Evolutionary conservation across 1,140 invertebrate genomes (phyloP).

Genomic region (Reticulitermes speratus): DNA sequence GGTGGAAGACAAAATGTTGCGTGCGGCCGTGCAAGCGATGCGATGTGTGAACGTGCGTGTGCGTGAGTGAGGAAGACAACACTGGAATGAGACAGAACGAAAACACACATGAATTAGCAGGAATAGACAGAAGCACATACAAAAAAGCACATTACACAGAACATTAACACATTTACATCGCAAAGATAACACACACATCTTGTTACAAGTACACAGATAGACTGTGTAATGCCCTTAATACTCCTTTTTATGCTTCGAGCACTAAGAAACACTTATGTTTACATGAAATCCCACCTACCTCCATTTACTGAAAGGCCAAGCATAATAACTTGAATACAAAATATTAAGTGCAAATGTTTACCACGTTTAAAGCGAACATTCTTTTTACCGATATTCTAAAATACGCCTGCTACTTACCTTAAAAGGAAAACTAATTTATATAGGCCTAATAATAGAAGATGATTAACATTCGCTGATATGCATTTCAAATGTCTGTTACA

Average conservation of each 20-base stretch:
- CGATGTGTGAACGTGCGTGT: not conserved
- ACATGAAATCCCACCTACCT: too few relatives aligned
- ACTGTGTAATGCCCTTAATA: not conserved
- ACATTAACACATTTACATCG: not conserved
- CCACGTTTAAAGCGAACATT: too few relatives aligned
- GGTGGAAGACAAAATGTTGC: slow-evolving; percentile 4
- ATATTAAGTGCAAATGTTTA: too few relatives aligned
- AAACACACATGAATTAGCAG: slow-evolving; percentile 10
- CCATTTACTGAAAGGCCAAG: too few relatives aligned
- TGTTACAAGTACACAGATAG: not conserved
- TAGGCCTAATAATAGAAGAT: too few relatives aligned
- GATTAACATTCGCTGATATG: too few relatives aligned
- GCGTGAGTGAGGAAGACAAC: slow-evolving; percentile 13
- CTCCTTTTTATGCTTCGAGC: not conserved
- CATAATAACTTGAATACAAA: too few relatives aligned
- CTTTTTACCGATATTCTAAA: too few relatives aligned
- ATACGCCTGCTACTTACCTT: too few relatives aligned
- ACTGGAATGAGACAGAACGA: slow-evolving; percentile 15
- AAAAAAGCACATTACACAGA: not conserved
- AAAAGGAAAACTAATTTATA: too few relatives aligned
- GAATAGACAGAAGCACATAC: not conserved
- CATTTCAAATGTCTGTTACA: too few relatives aligned
- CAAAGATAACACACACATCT: not conserved
- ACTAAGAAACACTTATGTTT: not conserved
- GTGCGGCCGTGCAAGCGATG: slow-evolving; percentile 10